These are phyloP conservation scores for Hemichromis elongatus DNA, from an alignment of 2,113 vertebrate genomes.

Conservation along the genomic window DNA sequence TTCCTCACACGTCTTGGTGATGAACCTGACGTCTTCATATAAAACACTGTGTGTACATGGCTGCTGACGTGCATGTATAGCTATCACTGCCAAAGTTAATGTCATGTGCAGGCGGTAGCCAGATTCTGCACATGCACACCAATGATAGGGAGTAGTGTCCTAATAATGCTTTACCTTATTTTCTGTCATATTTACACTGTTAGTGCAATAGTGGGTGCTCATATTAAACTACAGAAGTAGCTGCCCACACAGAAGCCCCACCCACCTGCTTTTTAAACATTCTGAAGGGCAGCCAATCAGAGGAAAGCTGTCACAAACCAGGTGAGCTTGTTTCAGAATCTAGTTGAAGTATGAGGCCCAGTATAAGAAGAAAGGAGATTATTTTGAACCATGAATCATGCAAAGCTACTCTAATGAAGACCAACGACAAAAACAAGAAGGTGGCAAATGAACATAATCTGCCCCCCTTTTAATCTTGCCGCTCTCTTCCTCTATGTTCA, in stretches of 20 bases:
- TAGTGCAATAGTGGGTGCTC: accelerated
- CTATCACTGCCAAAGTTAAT: constrained; percentile 1
- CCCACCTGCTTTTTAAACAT: background rate
- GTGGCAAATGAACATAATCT: background rate
- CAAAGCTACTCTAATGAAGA: background rate
- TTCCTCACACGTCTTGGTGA: background rate
- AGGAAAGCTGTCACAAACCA: background rate
- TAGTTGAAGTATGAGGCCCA: background rate
- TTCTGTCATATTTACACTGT: background rate
- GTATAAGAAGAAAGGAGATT: background rate
- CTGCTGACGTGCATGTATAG: background rate
- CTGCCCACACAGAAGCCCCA: background rate
- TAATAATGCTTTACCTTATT: background rate
- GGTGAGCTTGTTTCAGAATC: background rate
- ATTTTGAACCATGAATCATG: background rate
- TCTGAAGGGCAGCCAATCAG: background rate
- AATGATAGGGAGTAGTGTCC: background rate
- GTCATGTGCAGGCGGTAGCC: constrained; percentile 20
- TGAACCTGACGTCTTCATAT: constrained; percentile 10
- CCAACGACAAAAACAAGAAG: background rate
- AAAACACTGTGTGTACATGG: background rate
- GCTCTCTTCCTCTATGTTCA: background rate
- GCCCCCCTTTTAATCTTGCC: background rate
- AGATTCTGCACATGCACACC: background rate
- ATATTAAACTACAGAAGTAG: background rate